Conservation (phyloP, 2,888 invertebrate genomes). For the Nezara viridula region DNA sequence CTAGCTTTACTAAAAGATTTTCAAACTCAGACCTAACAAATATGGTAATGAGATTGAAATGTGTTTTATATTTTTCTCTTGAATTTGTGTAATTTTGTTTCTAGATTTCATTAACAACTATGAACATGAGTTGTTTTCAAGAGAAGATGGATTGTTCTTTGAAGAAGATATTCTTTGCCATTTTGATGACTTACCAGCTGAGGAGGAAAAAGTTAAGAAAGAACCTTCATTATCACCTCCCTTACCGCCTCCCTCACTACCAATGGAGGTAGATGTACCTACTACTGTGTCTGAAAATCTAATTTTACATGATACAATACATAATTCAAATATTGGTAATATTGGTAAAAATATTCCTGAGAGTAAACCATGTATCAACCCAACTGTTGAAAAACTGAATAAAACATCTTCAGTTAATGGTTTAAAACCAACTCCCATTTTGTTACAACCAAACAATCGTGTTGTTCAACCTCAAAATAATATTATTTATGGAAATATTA, state of each 20-base stretch:
- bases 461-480: slow-evolving; percentile 66
- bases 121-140: slow-evolving; percentile 77
- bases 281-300: slow-evolving; percentile 65
- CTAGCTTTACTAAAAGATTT: no score
- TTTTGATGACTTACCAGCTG: slow-evolving; percentile 70
- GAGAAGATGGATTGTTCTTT: slow-evolving; percentile 69
- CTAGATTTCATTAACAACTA: slow-evolving; percentile 73
- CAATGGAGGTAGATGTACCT: slow-evolving; percentile 34
- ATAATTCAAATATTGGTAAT: slow-evolving; percentile 64
- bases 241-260: background rate
- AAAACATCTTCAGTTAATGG: slow-evolving; percentile 45
- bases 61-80: no score
- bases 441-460: slow-evolving; percentile 62
- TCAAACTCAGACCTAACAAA: no score
- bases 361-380: background rate
- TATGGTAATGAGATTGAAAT: no score
- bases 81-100: slow-evolving; percentile 58
- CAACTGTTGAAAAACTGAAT: slow-evolving; percentile 26
- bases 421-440: slow-evolving; percentile 58
- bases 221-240: slow-evolving; percentile 5
- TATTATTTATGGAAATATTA: slow-evolving; percentile 62
- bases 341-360: slow-evolving; percentile 52
- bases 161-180: slow-evolving; percentile 72
- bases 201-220: slow-evolving; percentile 68
- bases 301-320: slow-evolving; percentile 65